Percentiles rank a stretch among this genome's conserved stretches.
Conservation (phyloP, 2,113 vertebrate species). For the Ptyas mucosa region DNA sequence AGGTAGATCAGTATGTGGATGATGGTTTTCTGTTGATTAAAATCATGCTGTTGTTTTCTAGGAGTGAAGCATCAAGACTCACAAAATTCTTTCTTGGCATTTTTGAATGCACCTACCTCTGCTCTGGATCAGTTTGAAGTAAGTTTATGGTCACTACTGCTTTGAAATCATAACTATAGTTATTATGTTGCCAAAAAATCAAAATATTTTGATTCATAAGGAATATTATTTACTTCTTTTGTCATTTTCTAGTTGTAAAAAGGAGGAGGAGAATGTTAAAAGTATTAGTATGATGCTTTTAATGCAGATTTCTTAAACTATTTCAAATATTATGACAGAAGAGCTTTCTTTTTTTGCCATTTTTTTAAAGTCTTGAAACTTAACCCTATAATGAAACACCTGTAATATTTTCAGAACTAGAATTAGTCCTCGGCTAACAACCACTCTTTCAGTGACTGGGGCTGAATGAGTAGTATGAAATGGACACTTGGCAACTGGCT, state of each 20-base stretch:
- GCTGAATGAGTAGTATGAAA: neutral
- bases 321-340: neutral
- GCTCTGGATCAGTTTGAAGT: slow-evolving; percentile 95
- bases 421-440: neutral
- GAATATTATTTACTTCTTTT: slow-evolving; percentile 1
- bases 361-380: neutral
- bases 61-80: slow-evolving; percentile 99
- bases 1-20: neutral
- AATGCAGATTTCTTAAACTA: neutral
- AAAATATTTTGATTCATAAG: neutral
- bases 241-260: neutral
- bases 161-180: neutral
- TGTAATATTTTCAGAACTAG: neutral
- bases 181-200: neutral
- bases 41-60: slow-evolving; percentile 79
- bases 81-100: slow-evolving; percentile 98
- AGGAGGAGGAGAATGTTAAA: slow-evolving; percentile 10
- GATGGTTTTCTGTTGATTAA: slow-evolving; percentile 62
- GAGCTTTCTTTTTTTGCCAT: neutral
- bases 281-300: neutral
- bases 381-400: neutral
- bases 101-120: slow-evolving; percentile 95
- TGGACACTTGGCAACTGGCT: neutral
- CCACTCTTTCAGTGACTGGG: neutral
- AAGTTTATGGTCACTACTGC: slow-evolving; percentile 52